Conservation (phyloP, 2,797 vertebrate species). For the Gallinago nigripennis region DNA sequence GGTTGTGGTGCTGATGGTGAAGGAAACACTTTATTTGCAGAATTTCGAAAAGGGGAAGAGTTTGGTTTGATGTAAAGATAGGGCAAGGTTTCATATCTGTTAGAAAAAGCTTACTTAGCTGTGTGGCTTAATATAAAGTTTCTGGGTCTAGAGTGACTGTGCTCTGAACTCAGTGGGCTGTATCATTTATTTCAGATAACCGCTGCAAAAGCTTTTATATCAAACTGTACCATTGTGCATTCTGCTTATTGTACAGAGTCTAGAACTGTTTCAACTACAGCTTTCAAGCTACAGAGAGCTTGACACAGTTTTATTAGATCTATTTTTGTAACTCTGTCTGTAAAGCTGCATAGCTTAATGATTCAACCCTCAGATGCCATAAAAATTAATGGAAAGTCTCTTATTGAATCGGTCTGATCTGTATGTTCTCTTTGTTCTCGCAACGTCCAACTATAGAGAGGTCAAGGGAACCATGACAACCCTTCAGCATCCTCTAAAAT, state of each 20-base stretch:
- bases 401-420: background rate
- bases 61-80: background rate
- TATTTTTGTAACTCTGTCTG: slow-evolving; percentile 43
- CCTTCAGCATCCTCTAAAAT: slow-evolving; percentile 51
- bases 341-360: slow-evolving; percentile 10
- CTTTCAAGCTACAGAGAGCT: background rate
- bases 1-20: background rate
- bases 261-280: background rate
- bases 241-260: background rate
- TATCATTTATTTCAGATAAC: background rate
- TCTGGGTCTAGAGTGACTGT: background rate
- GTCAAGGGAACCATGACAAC: slow-evolving; percentile 54
- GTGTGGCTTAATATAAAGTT: background rate
- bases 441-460: background rate
- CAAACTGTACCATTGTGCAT: background rate
- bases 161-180: background rate
- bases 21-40: background rate
- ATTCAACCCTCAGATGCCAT: slow-evolving; percentile 5
- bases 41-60: background rate
- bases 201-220: background rate
- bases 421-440: slow-evolving; percentile 53
- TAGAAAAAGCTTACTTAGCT: background rate
- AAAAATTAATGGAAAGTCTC: slow-evolving; percentile 47
- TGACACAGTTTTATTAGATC: background rate
- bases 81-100: background rate